Evolutionary conservation across 2,113 vertebrate genomes (phyloP), one percentile per base, ranked within the genome.

Genomic region (Zosterops borbonicus): DNA sequence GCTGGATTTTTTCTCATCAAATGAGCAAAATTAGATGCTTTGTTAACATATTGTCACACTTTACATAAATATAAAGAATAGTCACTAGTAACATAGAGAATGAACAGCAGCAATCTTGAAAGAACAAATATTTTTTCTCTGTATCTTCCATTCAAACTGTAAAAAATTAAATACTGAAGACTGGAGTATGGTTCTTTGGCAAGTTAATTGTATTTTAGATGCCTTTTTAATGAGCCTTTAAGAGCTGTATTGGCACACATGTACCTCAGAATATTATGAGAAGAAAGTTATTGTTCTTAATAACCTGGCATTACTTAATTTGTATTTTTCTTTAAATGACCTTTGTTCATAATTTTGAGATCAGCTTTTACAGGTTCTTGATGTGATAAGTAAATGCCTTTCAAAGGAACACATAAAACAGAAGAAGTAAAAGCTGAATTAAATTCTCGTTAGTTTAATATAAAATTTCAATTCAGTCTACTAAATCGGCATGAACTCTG

Each of bases 371-470:
- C 49, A 94, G 59, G 23, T 75, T 95, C 87, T 92, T 92, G 46
- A 88, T 92, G 42, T 85, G 59, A 24, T 79, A 82, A 83, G 70
- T 87, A 81, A 96, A n/a, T 64, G 24, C 74, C n/a, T 96, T 95
- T 80, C 39, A 83, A 97, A 95, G 37, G 28, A 94, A 42, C 21
- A 70, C 69, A 68, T 90, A 70, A 87, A 95, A 93, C 25, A 55
- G 24, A 94, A 96, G 62, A 53, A 95, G 76, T 20, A 92, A 89
- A 73, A 71, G 41, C 29, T 37, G 63, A 59, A 84, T 91, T 95
- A 90, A 89, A 83, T 95, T 83, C 91, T 80, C 95, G 91, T 92
- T 94, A 93, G 14, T 85, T 88, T 95, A 89, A 79, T 74, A 27
- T 24, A 92, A 90, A 82, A 46, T 64, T 96, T 19, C 46, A 65